Percentiles rank a stretch among this genome's conserved stretches.
Evolutionary conservation across 2,888 invertebrate genomes (phyloP).

Genomic region (Drosophila neonasuta): DNA sequence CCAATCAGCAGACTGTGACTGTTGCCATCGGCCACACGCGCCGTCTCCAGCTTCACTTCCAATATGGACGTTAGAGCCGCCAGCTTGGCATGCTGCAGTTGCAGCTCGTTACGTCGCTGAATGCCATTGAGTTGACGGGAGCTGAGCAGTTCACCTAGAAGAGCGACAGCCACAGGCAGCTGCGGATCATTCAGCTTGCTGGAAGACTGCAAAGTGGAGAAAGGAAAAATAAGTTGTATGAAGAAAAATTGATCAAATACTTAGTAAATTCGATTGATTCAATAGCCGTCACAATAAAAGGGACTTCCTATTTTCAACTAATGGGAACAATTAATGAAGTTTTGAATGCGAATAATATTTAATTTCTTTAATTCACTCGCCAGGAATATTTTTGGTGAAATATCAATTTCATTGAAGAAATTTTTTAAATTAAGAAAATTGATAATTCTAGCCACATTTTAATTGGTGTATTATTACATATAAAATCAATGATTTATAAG

Average conservation of each 20-base stretch:
- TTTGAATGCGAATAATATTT: too few species aligned
- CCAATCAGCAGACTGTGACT: constrained; percentile 82
- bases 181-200: constrained; percentile 82
- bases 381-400: too few species aligned
- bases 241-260: too few species aligned
- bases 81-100: constrained; percentile 83
- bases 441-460: too few species aligned
- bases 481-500: too few species aligned
- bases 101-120: constrained; percentile 79
- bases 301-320: too few species aligned
- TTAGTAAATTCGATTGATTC: background rate
- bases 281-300: too few species aligned
- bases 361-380: too few species aligned
- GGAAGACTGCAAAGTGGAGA: constrained; percentile 82
- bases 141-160: constrained; percentile 86
- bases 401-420: too few species aligned
- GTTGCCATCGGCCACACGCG: constrained; percentile 83
- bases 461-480: too few species aligned
- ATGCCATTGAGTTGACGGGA: constrained; percentile 83
- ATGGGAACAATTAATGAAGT: too few species aligned
- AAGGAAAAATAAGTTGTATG: background rate
- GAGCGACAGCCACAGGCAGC: constrained; percentile 84
- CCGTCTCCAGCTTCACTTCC: constrained; percentile 89
- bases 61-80: constrained; percentile 88
- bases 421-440: too few species aligned